Percentiles rank a stretch among this genome's conserved stretches.
phyloP scores from a whole-genome alignment of 2,113 vertebrate species.

The Pluvialis apricaria region DNA sequence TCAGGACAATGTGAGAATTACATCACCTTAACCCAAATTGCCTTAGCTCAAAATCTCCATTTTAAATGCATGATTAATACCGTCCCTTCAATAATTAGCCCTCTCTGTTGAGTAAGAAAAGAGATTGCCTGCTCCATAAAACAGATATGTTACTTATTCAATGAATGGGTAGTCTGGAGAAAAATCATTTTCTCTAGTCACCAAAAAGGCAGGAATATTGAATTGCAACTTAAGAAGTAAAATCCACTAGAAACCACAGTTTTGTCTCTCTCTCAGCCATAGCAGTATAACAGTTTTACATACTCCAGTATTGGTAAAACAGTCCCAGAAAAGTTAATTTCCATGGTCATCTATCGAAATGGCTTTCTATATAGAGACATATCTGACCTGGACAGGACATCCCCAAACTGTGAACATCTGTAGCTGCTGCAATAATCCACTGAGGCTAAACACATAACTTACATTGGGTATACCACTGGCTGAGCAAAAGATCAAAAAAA shows the following conservation, averaged over 20 bases:
- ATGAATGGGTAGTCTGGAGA: neutral
- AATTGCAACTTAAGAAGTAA: neutral
- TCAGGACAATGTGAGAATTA: conserved; percentile 11
- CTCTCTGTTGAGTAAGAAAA: conserved; percentile 26
- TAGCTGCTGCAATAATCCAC: neutral
- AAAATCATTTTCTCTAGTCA: neutral
- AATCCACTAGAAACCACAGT: neutral
- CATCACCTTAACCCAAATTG: conserved; percentile 18
- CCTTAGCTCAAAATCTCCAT: conserved; percentile 34
- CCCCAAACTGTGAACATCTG: neutral
- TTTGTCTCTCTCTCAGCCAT: neutral
- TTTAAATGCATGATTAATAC: conserved; percentile 41
- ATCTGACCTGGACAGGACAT: neutral
- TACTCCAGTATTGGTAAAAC: neutral
- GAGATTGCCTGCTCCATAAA: neutral
- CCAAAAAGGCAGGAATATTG: neutral
- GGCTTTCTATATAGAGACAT: neutral
- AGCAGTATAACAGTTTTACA: neutral
- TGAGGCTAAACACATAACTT: neutral
- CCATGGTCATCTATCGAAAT: neutral
- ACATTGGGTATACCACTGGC: neutral
- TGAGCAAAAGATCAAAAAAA: neutral
- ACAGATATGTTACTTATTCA: conserved; percentile 7
- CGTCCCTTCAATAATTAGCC: conserved; percentile 39
- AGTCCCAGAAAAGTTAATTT: neutral